Evolutionary conservation across 2,797 vertebrate genomes (phyloP).

Genomic region (Tympanoctomys barrerae): DNA sequence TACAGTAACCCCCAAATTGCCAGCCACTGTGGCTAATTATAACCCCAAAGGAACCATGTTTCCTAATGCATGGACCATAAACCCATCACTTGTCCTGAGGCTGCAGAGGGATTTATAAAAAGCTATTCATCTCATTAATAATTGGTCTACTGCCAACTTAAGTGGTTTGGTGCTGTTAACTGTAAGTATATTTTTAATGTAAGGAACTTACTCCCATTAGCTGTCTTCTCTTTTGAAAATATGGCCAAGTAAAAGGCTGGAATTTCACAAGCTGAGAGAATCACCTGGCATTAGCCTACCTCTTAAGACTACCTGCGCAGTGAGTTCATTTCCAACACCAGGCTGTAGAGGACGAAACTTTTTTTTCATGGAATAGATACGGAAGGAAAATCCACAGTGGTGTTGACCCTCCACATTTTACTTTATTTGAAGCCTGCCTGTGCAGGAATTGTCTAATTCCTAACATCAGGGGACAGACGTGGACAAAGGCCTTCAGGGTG

Average conservation of each 20-base stretch:
- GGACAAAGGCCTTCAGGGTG: background rate
- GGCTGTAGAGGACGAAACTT: background rate
- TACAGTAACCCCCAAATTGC: background rate
- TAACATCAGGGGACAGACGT: background rate
- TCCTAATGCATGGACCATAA: slow-evolving; percentile 86
- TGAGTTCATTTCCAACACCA: slow-evolving; percentile 1
- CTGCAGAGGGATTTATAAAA: slow-evolving; percentile 86
- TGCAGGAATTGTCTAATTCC: background rate
- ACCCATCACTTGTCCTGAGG: slow-evolving; percentile 86
- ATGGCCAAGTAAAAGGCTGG: slow-evolving; percentile 85
- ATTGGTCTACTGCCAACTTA: slow-evolving; percentile 89
- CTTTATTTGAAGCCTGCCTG: background rate
- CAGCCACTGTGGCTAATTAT: slow-evolving; percentile 33
- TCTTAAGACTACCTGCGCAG: slow-evolving; percentile 47
- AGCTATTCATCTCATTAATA: slow-evolving; percentile 90
- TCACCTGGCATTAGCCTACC: slow-evolving; percentile 35
- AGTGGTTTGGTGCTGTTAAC: slow-evolving; percentile 88
- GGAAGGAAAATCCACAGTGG: background rate
- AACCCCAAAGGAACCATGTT: slow-evolving; percentile 73
- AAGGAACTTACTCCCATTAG: slow-evolving; percentile 86
- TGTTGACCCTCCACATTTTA: background rate
- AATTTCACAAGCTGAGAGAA: slow-evolving; percentile 73
- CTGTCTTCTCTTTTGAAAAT: slow-evolving; percentile 86
- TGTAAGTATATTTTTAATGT: slow-evolving; percentile 88
- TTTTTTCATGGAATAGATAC: background rate